Base-by-base conservation (phyloP, 2,888 invertebrate genomes). In the Tricholauxania praeusta region DNA sequence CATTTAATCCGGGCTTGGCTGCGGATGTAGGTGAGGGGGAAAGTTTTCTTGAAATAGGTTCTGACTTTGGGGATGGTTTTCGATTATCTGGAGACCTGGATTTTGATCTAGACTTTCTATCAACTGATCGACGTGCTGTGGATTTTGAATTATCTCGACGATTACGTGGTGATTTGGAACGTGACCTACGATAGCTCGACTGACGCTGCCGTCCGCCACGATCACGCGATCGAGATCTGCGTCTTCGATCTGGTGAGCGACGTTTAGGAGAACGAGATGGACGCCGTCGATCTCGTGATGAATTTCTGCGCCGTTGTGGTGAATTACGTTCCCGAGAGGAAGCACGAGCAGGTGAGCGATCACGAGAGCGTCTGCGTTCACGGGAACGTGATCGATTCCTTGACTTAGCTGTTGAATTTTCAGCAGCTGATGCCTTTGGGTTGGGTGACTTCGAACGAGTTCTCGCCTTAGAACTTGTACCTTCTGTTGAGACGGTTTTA, bases 261-360 rank as follows among this genome's bases (percentile, higher is more conserved):
- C 82, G 80, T n/a, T 76, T 68, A 12, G 82, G 81, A 22, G 81
- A 80, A 62, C 81, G 79, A 39, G 81, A 80, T 22, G 78, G 79
- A 22, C 81, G 80, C 17, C 80, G 72, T 39, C 77, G 77, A 17
- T 77, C 77, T 17, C 78, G 72, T 5, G 77, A 71, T 12, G 81
- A 80, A 71, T 79, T 80, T 70, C 81, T 82, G 69, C 82, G 83
- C 52, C 80, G 78, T 49, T 74, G 74, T n/a, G 78, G 74, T 17
- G 79, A 79, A 51, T 73, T 74, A 15, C 82, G 81, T 74, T 88
- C 88, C 57, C 88, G 86, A 14, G 84, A 83, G n/a, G 70, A 55
- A 15, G 76, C 72, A 0, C 80, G 79, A 17, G 73, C 73, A 48
- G 76, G 74, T 4, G 82, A 80, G 52, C 82, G 84, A 6, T 78